Conservation (phyloP, 2,113 vertebrate genomes). For the Chinchilla lanigera region DNA sequence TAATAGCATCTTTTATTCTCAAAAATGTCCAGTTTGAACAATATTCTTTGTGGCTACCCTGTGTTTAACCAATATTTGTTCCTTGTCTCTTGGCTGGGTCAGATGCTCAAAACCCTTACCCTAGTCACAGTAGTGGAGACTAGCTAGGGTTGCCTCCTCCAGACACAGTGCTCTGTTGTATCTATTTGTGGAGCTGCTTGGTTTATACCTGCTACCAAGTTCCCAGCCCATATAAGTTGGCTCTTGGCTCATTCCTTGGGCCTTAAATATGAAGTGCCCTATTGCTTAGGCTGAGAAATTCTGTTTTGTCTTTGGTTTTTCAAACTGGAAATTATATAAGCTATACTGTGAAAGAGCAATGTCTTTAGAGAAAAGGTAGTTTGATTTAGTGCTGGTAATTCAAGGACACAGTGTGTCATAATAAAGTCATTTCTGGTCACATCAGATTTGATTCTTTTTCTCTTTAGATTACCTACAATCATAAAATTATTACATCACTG, state of each 20-base stretch:
- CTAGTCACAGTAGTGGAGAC: background rate
- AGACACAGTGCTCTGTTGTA: background rate
- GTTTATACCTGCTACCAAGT: background rate
- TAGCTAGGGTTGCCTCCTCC: background rate
- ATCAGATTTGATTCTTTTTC: background rate
- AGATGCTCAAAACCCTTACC: background rate
- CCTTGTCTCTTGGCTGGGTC: background rate
- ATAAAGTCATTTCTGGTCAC: background rate
- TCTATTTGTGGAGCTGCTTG: background rate
- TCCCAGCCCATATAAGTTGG: background rate
- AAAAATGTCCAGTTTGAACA: background rate
- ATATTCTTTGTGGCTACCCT: background rate
- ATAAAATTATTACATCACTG: constrained; percentile 26
- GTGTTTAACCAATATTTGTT: background rate
- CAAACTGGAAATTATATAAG: background rate
- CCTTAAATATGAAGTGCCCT: background rate
- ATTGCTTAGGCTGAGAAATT: background rate
- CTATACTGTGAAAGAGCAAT: background rate
- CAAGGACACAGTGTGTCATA: background rate
- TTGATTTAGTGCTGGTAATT: constrained; percentile 12
- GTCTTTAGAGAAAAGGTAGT: background rate
- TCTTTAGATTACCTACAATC: constrained; percentile 5
- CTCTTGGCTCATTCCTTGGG: background rate
- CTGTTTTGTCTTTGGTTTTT: background rate
- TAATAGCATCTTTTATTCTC: background rate